Evolutionary conservation across 2,888 invertebrate species (phyloP).

Genomic region (Zaprionus lineosus): DNA sequence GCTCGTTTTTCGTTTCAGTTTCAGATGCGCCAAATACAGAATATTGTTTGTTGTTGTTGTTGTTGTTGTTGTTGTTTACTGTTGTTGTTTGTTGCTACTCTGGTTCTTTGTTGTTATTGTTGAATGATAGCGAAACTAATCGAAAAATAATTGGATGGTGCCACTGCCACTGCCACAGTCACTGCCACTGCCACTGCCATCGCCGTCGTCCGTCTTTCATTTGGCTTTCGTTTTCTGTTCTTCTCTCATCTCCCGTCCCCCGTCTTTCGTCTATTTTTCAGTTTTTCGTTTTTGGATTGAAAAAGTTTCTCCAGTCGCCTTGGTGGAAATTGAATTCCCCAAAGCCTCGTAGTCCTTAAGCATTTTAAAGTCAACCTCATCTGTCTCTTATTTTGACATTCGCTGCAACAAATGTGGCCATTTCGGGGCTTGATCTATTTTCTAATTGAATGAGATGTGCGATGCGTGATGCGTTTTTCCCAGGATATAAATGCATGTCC

Average conservation of each 20-base stretch:
- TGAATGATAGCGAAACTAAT: conserved; percentile 82
- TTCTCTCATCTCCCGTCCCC: too few relatives aligned
- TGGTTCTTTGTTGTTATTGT: conserved; percentile 68
- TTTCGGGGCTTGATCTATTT: too few relatives aligned
- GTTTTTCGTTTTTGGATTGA: conserved; percentile 36
- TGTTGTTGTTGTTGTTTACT: conserved; percentile 25
- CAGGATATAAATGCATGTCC: too few relatives aligned
- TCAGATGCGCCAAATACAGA: conserved; percentile 67
- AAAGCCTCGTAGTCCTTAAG: conserved; percentile 80
- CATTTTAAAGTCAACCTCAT: conserved; percentile 69
- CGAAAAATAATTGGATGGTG: conserved; percentile 82
- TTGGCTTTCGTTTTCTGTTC: conserved; percentile 40
- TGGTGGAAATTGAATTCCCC: conserved; percentile 79
- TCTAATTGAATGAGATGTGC: too few relatives aligned
- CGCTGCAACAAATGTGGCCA: conserved; percentile 57
- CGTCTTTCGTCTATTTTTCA: conserved; percentile 29
- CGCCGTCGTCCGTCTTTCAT: conserved; percentile 45
- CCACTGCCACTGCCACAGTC: conserved; percentile 44
- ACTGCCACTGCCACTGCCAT: conserved; percentile 16
- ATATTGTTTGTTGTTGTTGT: conserved; percentile 28
- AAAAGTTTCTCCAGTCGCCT: conserved; percentile 63
- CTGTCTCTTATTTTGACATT: conserved; percentile 68
- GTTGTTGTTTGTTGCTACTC: conserved; percentile 17
- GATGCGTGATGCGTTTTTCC: too few relatives aligned
- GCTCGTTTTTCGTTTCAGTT: conserved; percentile 61